Conservation (phyloP, 2,113 vertebrate species). For the Ctenodactylus gundi region DNA sequence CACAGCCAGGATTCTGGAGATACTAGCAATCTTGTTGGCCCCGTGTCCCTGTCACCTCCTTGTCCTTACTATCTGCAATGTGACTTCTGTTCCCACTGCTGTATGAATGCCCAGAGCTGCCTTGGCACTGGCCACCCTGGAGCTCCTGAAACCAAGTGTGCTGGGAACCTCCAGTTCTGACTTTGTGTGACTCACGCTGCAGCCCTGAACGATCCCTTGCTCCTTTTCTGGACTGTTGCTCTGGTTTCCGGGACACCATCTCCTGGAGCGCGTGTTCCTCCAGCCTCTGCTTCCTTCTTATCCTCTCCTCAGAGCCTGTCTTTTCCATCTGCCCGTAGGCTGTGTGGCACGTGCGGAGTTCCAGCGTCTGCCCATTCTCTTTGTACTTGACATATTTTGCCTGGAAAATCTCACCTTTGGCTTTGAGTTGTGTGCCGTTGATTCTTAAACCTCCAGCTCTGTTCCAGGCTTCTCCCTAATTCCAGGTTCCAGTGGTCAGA, state of each 20-base stretch:
- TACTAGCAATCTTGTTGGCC: neutral
- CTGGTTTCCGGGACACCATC: neutral
- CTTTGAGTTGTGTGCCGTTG: neutral
- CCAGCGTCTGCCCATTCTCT: neutral
- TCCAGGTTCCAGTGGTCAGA: neutral
- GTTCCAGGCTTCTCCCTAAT: neutral
- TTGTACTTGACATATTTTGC: neutral
- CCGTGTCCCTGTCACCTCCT: accelerated
- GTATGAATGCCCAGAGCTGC: neutral
- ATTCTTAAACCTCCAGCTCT: neutral
- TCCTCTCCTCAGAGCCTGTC: neutral
- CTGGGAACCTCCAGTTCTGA: neutral
- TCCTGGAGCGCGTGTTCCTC: neutral
- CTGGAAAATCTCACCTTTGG: neutral
- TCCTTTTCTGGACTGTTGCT: neutral
- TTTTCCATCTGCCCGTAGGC: neutral
- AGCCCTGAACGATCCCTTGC: neutral
- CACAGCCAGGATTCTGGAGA: neutral
- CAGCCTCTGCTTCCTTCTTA: neutral
- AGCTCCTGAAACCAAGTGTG: neutral
- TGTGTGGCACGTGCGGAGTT: too few relatives aligned
- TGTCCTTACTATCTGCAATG: neutral
- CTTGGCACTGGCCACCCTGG: neutral
- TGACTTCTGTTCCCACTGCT: neutral
- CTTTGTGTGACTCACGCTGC: neutral